These are phyloP conservation scores for Eristalis arbustorum DNA, from an alignment of 2,888 invertebrate genomes.

Conservation along the genomic window DNA sequence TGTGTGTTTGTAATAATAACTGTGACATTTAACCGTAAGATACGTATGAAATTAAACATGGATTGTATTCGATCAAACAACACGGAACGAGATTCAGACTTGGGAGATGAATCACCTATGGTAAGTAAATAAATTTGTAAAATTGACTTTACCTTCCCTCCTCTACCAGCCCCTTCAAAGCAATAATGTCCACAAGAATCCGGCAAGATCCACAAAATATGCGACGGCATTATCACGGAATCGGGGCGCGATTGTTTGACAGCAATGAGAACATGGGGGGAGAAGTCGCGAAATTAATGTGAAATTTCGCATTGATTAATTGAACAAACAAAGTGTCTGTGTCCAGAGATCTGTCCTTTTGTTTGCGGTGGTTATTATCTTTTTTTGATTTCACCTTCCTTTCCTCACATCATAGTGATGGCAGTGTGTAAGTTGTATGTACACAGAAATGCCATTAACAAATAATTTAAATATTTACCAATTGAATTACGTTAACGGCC, in stretches of 20 bases:
- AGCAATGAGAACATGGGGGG: conserved; percentile 4
- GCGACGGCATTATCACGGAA: not conserved
- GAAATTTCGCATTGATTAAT: conserved; percentile 64
- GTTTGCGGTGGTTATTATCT: conserved; percentile 40
- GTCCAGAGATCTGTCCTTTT: conserved; percentile 27
- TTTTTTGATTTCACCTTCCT: conserved; percentile 63
- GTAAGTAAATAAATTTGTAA: conserved; percentile 55
- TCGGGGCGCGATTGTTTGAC: conserved; percentile 35
- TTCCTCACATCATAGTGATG: not conserved
- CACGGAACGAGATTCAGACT: conserved; percentile 73
- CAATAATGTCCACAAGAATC: not conserved
- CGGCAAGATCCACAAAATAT: not conserved
- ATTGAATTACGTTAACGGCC: conserved; percentile 26
- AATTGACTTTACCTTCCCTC: not conserved
- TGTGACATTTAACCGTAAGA: conserved; percentile 43
- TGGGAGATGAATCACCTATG: conserved; percentile 72
- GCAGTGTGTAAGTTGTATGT: not conserved
- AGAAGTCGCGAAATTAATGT: conserved; percentile 42
- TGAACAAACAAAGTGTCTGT: conserved; percentile 50
- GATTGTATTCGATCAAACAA: conserved; percentile 73
- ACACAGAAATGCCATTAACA: conserved; percentile 34
- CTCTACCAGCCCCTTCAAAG: not conserved
- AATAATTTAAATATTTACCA: conserved; percentile 65
- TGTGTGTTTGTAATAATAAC: conserved; percentile 11
- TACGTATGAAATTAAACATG: conserved; percentile 70